Percentiles rank a stretch among this genome's conserved stretches.
Evolutionary conservation across 1,140 invertebrate genomes (phyloP).

Genomic region (Lasaia peninsularis): DNA sequence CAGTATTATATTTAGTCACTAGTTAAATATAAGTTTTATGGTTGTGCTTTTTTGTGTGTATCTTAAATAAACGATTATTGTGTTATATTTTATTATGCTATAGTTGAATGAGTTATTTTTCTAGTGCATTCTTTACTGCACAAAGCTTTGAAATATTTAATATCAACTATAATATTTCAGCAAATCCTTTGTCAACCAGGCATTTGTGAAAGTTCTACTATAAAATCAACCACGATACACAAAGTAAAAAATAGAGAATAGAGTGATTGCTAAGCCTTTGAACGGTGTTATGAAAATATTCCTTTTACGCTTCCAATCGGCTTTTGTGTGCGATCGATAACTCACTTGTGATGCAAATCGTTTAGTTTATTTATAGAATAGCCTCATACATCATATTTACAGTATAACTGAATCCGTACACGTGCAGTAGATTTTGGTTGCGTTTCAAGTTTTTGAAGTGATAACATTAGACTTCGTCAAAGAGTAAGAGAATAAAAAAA

Average conservation of each 20-base stretch:
- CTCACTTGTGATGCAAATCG: constrained; percentile 1
- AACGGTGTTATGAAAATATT: constrained; percentile 12
- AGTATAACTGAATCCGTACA: neutral
- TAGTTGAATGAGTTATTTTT: too few species aligned
- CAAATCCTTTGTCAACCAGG: neutral
- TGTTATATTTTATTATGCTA: too few species aligned
- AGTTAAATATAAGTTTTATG: too few species aligned
- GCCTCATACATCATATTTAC: neutral
- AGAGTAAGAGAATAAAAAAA: too few species aligned
- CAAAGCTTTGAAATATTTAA: too few species aligned
- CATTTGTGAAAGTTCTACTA: constrained; percentile 4
- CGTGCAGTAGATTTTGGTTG: neutral
- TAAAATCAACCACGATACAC: constrained; percentile 2
- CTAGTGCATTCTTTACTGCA: too few species aligned
- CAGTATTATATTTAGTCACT: too few species aligned
- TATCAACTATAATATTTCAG: neutral
- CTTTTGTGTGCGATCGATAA: neutral
- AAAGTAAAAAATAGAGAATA: constrained; percentile 1
- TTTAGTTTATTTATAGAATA: constrained; percentile 1
- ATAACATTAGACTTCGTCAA: too few species aligned
- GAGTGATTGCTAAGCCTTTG: constrained; percentile 7
- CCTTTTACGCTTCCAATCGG: constrained; percentile 3
- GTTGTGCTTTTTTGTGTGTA: too few species aligned
- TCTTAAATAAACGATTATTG: too few species aligned
- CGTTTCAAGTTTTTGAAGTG: too few species aligned